phyloP scores from a whole-genome alignment of 1,140 invertebrate species.

The Eriocheir sinensis region DNA sequence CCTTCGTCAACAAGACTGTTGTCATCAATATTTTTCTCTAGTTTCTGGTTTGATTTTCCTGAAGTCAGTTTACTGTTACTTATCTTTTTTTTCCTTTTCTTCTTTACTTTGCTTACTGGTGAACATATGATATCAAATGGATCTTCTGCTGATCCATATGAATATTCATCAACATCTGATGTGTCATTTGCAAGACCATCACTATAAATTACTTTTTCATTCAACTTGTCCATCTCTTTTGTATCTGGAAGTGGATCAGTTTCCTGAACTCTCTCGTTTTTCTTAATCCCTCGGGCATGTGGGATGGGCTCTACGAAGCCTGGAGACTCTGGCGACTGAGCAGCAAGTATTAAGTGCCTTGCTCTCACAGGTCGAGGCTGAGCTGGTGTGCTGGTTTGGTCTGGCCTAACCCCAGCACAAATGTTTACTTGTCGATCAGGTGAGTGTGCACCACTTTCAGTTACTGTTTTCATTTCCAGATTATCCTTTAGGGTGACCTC shows the following conservation, averaged over 20 bases:
- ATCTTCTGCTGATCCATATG: background rate
- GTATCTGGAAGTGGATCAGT: background rate
- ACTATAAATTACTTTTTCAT: background rate
- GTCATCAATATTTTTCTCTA: background rate
- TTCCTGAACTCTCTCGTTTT: background rate
- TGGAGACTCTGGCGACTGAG: background rate
- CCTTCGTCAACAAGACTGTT: background rate
- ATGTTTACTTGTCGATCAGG: background rate
- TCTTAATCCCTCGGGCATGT: background rate
- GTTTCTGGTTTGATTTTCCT: background rate
- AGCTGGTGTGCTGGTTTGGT: constrained; percentile 37
- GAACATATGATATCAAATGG: constrained; percentile 47
- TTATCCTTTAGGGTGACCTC: background rate
- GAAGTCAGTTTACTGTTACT: background rate
- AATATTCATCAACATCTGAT: constrained; percentile 15
- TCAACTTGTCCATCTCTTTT: background rate
- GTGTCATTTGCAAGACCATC: background rate
- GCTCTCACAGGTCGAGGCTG: background rate
- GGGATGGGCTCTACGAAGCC: background rate
- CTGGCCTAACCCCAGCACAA: background rate
- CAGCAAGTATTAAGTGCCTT: background rate
- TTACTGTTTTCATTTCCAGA: background rate
- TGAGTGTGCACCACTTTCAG: background rate
- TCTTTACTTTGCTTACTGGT: constrained; percentile 34
- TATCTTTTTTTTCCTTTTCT: background rate